Base-by-base conservation (phyloP, 1,140 invertebrate genomes). In the Antheraea pernyi region DNA sequence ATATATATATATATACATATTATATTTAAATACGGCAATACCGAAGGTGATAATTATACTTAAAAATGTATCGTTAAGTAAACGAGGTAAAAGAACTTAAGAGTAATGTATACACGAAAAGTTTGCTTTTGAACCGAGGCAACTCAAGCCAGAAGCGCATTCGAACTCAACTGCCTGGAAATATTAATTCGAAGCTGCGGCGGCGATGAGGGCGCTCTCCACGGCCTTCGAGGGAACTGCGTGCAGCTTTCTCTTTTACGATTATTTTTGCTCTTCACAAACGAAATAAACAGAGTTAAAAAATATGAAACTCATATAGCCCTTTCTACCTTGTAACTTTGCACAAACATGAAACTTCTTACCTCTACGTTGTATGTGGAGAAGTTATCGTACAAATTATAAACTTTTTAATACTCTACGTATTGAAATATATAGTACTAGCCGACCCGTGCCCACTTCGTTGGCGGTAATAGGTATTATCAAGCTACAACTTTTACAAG, bases 71-170 rank as follows among this genome's bases (percentile, higher is more conserved):
- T 84, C 77, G 79, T 82, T 74, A 70, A 79, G 83, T 80, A 82
- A 85, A 87, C 83, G 81, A 88, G 84, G 78, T 83, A 83, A 85
- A 88, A 88, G 85, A 89, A 88, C 86, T 88, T 88, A 83, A 30
- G 85, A 88, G 84, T 85, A 84, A 89, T 86, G 86, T 90, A 88
- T 89, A 89, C 85, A 90, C 77, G 88, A 89, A 89, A 90, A 88
- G 85, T 90, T 89, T 89, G 85, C 86, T 85, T 89, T 89, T 81
- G 83, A 89, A 86, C 87, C 88, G 80, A 84, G 76, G 83, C 83
- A 88, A 86, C 87, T 88, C 81, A 77, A 88, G 86, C 82, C 80
- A 84, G 82, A 84, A 85, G 76, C 81, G 85, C 81, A 91, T 91
- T 91, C 83, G 82, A 79, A 86, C 77, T 89, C 86, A 91, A 89